Evolutionary conservation across 2,797 vertebrate genomes (phyloP).

Genomic region (Eleutherodactylus coqui): DNA sequence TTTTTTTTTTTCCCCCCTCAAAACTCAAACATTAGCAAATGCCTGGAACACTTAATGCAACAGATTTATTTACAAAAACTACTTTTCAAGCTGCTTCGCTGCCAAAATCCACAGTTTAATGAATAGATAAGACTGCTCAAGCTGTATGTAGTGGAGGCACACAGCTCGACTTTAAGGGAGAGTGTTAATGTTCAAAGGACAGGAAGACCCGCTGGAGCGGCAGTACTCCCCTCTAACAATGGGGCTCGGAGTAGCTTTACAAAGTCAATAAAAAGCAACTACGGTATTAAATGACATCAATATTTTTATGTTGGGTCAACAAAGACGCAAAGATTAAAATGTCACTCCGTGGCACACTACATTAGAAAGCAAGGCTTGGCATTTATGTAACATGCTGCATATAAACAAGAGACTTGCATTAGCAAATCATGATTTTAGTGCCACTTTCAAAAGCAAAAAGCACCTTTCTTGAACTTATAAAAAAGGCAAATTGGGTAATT

Average conservation of each 20-base stretch:
- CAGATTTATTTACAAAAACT: conserved; percentile 55
- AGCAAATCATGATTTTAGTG: background rate
- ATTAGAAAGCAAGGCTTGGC: background rate
- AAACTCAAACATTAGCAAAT: conserved; percentile 37
- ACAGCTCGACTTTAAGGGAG: background rate
- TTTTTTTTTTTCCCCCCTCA: background rate
- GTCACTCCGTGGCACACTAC: background rate
- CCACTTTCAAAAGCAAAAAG: background rate
- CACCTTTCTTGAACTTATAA: too few relatives aligned
- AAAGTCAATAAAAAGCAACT: conserved; percentile 8
- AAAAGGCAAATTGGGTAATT: too few relatives aligned
- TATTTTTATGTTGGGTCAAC: background rate
- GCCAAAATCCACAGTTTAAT: conserved; percentile 42
- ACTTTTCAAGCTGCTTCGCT: conserved; percentile 15
- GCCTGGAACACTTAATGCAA: conserved; percentile 43
- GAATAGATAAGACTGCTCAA: conserved; percentile 38
- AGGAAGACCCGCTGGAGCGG: background rate
- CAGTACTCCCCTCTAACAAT: background rate
- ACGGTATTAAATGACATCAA: background rate
- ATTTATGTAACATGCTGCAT: background rate
- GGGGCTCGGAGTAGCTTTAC: background rate
- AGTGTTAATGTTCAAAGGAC: conserved; percentile 37
- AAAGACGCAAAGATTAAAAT: background rate
- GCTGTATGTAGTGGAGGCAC: conserved; percentile 21
- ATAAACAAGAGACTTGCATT: background rate